Percentiles rank a stretch among this genome's conserved stretches.
Evolutionary conservation across 2,888 invertebrate genomes (phyloP).

Genomic region (Pteria penguin): DNA sequence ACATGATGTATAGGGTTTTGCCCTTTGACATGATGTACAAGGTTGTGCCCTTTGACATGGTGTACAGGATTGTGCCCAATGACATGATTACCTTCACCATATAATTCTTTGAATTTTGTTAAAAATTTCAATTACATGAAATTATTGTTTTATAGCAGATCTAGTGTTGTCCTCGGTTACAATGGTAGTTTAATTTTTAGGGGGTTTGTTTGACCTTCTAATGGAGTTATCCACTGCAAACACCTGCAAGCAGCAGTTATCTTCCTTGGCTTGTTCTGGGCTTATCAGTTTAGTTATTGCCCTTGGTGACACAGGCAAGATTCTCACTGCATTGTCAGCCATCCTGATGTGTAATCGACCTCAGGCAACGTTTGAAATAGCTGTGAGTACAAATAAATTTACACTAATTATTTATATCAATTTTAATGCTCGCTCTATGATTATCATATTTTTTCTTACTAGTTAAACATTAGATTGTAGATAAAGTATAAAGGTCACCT

Average conservation of each 20-base stretch:
- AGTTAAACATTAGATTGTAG: too few species aligned
- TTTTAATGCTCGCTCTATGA: too few species aligned
- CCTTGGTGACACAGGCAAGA: conserved; percentile 94
- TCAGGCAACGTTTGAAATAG: conserved; percentile 88
- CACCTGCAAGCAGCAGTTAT: conserved; percentile 83
- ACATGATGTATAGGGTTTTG: too few species aligned
- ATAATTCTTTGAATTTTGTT: neutral
- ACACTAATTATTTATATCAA: too few species aligned
- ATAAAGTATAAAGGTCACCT: too few species aligned
- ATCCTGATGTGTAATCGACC: conserved; percentile 91
- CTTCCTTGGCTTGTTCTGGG: conserved; percentile 94
- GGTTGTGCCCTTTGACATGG: too few species aligned
- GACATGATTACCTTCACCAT: too few species aligned
- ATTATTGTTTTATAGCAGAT: neutral
- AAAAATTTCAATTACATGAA: neutral
- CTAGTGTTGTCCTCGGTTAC: neutral
- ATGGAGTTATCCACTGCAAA: conserved; percentile 90
- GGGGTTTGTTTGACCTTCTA: conserved; percentile 90
- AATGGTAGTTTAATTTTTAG: conserved; percentile 79
- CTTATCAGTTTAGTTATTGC: conserved; percentile 95
- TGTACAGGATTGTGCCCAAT: too few species aligned
- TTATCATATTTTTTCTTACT: too few species aligned
- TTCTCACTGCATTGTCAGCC: conserved; percentile 91
- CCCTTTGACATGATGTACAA: too few species aligned
- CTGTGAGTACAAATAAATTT: too few species aligned